These are phyloP conservation scores for Coluber constrictor DNA, from an alignment of 2,797 vertebrate genomes.

Conservation along the genomic window DNA sequence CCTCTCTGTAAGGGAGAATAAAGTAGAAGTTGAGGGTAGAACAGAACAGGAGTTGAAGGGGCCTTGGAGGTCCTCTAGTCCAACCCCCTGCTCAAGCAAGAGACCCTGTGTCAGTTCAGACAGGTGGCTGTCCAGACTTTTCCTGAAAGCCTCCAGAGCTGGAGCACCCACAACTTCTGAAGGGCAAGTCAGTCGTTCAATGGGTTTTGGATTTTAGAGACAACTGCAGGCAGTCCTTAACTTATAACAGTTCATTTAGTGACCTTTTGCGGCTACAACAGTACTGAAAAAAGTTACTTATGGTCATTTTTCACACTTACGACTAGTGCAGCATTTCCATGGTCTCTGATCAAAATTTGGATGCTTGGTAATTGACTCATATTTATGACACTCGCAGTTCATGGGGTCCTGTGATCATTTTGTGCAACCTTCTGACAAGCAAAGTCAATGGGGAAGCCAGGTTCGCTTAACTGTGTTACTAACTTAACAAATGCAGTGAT, in stretches of 20 bases:
- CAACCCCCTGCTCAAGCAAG: not conserved
- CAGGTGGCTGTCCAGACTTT: not conserved
- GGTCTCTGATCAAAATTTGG: not conserved
- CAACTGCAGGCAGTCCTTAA: not conserved
- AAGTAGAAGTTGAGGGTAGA: not conserved
- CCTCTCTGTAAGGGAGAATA: not conserved
- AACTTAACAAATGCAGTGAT: no score
- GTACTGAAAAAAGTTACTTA: not conserved
- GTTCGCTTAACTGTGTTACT: not conserved
- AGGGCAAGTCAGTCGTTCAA: not conserved
- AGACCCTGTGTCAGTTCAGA: not conserved
- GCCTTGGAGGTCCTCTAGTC: not conserved
- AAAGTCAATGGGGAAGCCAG: not conserved
- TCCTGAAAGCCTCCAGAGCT: not conserved
- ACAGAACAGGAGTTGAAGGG: no score
- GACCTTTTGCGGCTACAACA: not conserved
- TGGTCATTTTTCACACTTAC: not conserved
- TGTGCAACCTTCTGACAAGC: not conserved
- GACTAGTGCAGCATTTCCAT: not conserved
- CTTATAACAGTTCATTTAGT: not conserved
- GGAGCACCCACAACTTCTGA: not conserved
- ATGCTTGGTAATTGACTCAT: not conserved
- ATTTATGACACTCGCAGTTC: not conserved
- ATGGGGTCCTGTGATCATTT: not conserved
- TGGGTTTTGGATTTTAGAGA: not conserved